Evolutionary conservation across 1,140 invertebrate species (phyloP), one percentile per base, ranked within the genome.

Genomic region (Drosophila watanabei): DNA sequence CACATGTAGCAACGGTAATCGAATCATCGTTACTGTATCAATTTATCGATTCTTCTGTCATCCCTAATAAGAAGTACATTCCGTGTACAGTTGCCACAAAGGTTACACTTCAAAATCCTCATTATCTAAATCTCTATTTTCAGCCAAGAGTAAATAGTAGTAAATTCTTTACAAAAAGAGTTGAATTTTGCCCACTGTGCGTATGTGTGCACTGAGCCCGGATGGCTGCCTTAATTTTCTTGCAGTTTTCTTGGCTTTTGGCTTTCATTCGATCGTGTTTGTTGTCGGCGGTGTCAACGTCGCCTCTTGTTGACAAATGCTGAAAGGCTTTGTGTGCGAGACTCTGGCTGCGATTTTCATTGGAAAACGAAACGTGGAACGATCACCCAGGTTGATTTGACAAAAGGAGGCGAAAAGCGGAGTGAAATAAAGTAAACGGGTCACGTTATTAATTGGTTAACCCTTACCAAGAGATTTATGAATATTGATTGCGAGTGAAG

Each of bases 361-460:
- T 89, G 86, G 86, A 89, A 86, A 82, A 73, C 60, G 57, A 87
- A 82, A 73, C 60, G 57, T 49, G 75, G 49, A 68, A 43, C 81
- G 86, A 90, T 90, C 87, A 82, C 87, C 86, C 86, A 90, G 76
- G 82, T 90, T 90, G 86, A 90, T 91, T 90, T 80, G 69, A 71
- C 73, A 54, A 65, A 78, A 76, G 51, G 60, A 48, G 33, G 43
- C 45, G 56, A 62, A 45, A 60, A 81, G 51, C 62, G 62, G 35
- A 58, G 62, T 60, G 52, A 76, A 72, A 73, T 49, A 64, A 82
- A 75, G 59, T 75, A 90, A 90, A 90, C 87, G 76, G 86, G 86
- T 90, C 86, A 90, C 87, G 82, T 91, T 90, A 90, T 90, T 90
- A 90, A 90, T 90, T 90, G 86, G 71, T 90, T 79, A 90, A 90